Conservation (phyloP, 2,113 vertebrate genomes). For the Arenaria interpres region DNA sequence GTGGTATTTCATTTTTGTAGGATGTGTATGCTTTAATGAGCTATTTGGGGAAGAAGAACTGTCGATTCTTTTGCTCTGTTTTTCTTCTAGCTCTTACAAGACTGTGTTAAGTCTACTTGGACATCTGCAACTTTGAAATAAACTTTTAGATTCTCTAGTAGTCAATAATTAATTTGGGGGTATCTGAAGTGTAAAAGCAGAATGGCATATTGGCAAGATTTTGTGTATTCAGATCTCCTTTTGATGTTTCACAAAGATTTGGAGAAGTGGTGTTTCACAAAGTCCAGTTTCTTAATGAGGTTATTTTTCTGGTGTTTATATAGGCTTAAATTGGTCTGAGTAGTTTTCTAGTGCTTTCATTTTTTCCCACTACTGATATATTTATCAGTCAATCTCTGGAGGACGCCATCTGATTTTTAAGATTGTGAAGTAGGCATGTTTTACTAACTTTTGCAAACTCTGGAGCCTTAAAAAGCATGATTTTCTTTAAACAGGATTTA, state of each 20-base stretch:
- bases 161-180: neutral
- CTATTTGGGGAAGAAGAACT: neutral
- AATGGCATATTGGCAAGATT: neutral
- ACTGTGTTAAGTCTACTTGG: accelerated
- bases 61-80: neutral
- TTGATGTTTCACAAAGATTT: neutral
- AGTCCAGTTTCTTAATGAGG: neutral
- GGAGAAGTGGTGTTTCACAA: neutral
- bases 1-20: neutral
- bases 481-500: neutral
- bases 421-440: neutral
- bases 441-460: neutral
- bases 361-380: neutral
- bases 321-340: neutral
- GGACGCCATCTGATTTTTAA: neutral
- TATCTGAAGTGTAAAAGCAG: neutral
- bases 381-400: neutral
- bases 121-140: neutral
- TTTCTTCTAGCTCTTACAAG: neutral
- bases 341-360: neutral
- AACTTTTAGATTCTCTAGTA: neutral
- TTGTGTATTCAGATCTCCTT: neutral
- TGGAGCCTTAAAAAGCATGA: neutral
- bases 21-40: neutral
- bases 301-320: neutral